Base-by-base conservation (phyloP, 2,888 invertebrate genomes). In the Odontocerum albicorne region DNA sequence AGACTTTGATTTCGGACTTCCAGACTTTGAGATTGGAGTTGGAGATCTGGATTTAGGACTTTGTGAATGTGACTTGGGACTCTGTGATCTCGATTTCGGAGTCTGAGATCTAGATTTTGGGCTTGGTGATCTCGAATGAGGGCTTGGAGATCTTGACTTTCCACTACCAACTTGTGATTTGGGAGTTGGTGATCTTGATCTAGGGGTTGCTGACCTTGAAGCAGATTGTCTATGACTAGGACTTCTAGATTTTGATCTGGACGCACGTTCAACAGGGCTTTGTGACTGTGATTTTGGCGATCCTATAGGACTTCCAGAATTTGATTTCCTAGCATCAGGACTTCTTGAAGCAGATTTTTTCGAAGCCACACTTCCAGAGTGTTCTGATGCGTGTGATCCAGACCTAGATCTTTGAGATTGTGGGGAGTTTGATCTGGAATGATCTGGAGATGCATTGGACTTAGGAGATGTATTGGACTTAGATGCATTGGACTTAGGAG, bases 401-500 rank as follows among this genome's bases (percentile, higher is more conserved):
- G 65, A 74, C 19, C 63, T 69, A 8, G 80, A 79, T 63, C 75
- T 77, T 54, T 72, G 69, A 51, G 80, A 79, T 6, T 66, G 73
- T 7, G 74, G 76, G 1, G 77, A 75, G 59, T 75, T 75, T 0
- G 78, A 78, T 62, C 74, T 75, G 65, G 58, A 62, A 17, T 12
- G 42, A 20, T 49, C 42, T 42, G 39, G 49, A 20, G 72, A 72
- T 27, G 67, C 70, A 67, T 62, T 67, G 0, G 75, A 69, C 67
- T 62, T 67, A 0, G 75, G 73, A 2, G 62, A 67, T 39, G 71
- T 70, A 1, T 76, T 77, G 61, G 73, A 73, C 2, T 74, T 75
- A 54, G 77, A 77, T 64, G 73, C 75, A 19, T 67, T 68, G 1
- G 77, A 77, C 61, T 74, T 73, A 2, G 74, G 75, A 55, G 78